These are phyloP conservation scores for Platyrinchus mystaceus DNA, from an alignment of 2,797 vertebrate species.

Conservation along the genomic window DNA sequence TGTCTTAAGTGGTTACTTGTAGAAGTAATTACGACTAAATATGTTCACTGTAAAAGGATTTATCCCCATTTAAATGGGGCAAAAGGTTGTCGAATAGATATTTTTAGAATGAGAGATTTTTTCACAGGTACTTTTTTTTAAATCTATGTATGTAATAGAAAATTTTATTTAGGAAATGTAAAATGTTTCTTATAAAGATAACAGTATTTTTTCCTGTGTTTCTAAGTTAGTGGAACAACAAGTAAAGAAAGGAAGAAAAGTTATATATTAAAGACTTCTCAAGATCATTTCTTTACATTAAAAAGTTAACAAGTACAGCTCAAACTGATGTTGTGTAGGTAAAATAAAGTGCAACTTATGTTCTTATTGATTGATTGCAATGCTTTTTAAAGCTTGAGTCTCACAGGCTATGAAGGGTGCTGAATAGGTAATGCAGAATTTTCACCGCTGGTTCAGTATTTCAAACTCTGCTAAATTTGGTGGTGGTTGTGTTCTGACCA, in stretches of 20 bases:
- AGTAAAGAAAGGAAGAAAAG: not conserved
- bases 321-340: not conserved
- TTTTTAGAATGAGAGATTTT: not conserved
- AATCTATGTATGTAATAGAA: not conserved
- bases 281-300: not conserved
- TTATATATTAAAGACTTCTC: slow-evolving; percentile 1
- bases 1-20: slow-evolving; percentile 28
- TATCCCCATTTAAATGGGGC: slow-evolving; percentile 3
- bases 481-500: not conserved
- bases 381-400: not conserved
- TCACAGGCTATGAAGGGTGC: not conserved
- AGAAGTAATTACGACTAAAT: slow-evolving; percentile 18
- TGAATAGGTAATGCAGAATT: not conserved
- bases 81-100: not conserved
- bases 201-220: not conserved
- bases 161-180: not conserved
- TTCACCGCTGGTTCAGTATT: not conserved
- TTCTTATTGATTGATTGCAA: not conserved
- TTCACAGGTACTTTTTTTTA: not conserved
- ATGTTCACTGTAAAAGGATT: slow-evolving; percentile 40
- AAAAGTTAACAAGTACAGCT: not conserved
- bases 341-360: not conserved
- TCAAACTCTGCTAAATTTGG: not conserved
- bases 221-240: not conserved
- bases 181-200: not conserved